Evolutionary conservation across 2,113 vertebrate species (phyloP).

Genomic region (Coracopsis vasa): DNA sequence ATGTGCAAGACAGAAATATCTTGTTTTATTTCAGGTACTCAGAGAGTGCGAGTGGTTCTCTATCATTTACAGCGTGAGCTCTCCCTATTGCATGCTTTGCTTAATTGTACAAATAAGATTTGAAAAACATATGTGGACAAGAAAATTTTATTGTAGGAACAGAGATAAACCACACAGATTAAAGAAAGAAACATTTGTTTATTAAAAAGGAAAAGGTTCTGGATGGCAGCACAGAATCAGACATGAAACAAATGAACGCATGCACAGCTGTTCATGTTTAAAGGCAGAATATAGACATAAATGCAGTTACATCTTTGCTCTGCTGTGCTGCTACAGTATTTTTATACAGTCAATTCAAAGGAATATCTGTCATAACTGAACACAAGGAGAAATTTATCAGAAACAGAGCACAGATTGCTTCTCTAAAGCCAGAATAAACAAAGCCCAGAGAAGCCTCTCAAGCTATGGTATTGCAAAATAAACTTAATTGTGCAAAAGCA

Average conservation of each 20-base stretch:
- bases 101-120: constrained; percentile 63
- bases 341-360: constrained; percentile 73
- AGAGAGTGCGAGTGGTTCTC: neutral
- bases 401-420: constrained; percentile 63
- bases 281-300: constrained; percentile 72
- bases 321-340: constrained; percentile 68
- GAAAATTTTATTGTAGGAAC: constrained; percentile 46
- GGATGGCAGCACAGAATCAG: constrained; percentile 58
- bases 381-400: constrained; percentile 69
- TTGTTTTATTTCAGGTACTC: constrained; percentile 32
- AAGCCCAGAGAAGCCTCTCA: constrained; percentile 58
- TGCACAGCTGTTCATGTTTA: constrained; percentile 77
- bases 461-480: constrained; percentile 49
- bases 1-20: neutral
- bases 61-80: neutral
- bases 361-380: constrained; percentile 71
- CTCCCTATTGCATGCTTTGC: neutral
- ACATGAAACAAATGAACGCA: constrained; percentile 65
- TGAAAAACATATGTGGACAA: constrained; percentile 48
- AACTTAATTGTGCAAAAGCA: constrained; percentile 52
- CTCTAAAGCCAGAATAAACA: constrained; percentile 61
- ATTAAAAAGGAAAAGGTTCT: constrained; percentile 60
- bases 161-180: constrained; percentile 51
- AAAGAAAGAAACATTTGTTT: constrained; percentile 69
- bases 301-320: constrained; percentile 67